A percentile compares a stretch with the other conserved stretches of the same genome.
Conservation (phyloP, 2,888 invertebrate species). For the Folsomia manolachei region DNA sequence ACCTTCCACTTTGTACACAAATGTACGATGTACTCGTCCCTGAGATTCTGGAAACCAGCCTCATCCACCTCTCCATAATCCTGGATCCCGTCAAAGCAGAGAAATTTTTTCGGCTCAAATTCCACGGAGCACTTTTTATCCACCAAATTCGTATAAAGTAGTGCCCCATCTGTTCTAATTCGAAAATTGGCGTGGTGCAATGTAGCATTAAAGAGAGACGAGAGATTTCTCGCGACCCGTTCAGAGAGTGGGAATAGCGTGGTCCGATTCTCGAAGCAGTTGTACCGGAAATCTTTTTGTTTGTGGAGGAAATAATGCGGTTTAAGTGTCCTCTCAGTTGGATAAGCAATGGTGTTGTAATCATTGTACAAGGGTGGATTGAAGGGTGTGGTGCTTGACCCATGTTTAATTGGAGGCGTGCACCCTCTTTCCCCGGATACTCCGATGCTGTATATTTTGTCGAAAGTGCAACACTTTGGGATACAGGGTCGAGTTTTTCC, state of each 20-base stretch:
- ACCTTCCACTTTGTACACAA: slow-evolving; percentile 15
- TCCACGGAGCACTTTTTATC: slow-evolving; percentile 20
- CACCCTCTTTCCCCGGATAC: slow-evolving; percentile 10
- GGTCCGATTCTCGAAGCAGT: background rate
- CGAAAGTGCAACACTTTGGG: slow-evolving; percentile 33
- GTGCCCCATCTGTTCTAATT: slow-evolving; percentile 30
- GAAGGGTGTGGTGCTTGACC: slow-evolving; percentile 11
- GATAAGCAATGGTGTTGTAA: slow-evolving; percentile 6
- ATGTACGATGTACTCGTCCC: slow-evolving; percentile 29
- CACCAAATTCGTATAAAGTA: slow-evolving; percentile 26
- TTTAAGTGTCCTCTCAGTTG: background rate
- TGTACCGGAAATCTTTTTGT: background rate
- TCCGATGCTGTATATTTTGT: slow-evolving; percentile 16
- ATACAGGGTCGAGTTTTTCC: slow-evolving; percentile 28
- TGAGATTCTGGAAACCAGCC: slow-evolving; percentile 13
- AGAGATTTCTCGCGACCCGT: background rate
- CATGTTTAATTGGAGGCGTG: background rate
- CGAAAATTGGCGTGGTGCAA: slow-evolving; percentile 13
- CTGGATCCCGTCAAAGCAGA: slow-evolving; percentile 27
- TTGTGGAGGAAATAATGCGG: slow-evolving; percentile 16
- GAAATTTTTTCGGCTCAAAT: background rate
- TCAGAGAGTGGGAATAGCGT: background rate
- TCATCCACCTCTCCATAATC: slow-evolving; percentile 3
- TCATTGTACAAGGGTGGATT: slow-evolving; percentile 34
- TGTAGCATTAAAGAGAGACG: background rate